Evolutionary conservation across 2,113 vertebrate species (phyloP).

Genomic region (Pelvicachromis taeniatus): DNA sequence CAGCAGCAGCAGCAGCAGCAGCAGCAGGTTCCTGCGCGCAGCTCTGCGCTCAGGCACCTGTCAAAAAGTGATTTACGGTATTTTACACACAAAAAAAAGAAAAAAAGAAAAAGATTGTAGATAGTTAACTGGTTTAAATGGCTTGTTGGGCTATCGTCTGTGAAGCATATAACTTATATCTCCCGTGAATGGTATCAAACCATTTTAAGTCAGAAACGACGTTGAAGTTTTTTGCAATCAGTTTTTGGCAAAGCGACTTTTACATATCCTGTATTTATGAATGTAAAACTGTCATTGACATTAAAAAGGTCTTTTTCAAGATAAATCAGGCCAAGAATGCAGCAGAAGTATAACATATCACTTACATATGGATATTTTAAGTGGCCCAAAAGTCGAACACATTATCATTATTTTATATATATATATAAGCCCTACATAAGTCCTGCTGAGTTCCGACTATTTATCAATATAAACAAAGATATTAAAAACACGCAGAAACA

Average conservation of each 20-base stretch:
- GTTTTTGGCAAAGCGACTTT: not conserved
- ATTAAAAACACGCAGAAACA: not conserved
- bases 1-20: not conserved
- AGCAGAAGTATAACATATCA: not conserved
- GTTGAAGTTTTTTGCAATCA: not conserved
- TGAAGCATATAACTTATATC: fast-evolving
- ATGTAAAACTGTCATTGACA: not conserved
- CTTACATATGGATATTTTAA: fast-evolving
- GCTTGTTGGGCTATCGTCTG: not conserved
- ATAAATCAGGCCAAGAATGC: not conserved
- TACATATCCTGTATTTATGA: not conserved
- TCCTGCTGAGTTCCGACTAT: not conserved
- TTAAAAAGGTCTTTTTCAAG: not conserved
- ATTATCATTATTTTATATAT: not conserved
- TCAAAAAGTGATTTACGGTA: not conserved
- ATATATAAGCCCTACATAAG: not conserved
- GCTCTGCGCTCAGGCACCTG: not conserved
- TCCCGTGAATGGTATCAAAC: not conserved
- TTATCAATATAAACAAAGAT: not conserved
- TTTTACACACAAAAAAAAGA: not conserved
- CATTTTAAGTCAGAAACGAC: not conserved
- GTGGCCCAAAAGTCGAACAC: not conserved
- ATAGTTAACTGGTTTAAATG: not conserved
- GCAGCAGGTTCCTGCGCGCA: not conserved
- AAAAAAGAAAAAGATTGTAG: not conserved